Evolutionary conservation across 2,797 vertebrate species (phyloP), one percentile per base, ranked within the genome.

Genomic region (Pseudopleuronectes americanus): DNA sequence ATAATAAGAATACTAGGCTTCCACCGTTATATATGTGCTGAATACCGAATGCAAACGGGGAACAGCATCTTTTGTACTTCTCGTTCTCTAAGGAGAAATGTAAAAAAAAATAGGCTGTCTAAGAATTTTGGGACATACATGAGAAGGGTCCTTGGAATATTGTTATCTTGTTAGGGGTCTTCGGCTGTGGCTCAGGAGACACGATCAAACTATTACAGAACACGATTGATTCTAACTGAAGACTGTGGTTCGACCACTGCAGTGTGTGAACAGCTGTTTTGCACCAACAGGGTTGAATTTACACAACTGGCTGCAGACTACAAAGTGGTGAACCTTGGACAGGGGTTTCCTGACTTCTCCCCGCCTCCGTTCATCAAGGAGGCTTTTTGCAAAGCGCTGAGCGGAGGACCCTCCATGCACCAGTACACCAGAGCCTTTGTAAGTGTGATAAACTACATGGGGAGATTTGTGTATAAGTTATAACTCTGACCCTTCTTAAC

Each of bases 341-440:
- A 98, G 68, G 98, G 98, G 4, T 99, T 97, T 69, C 98, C 98
- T 0, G 96, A 99, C 87, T 98, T 98, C 67, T 87, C 95, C 0
- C 96, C 97, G 3, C 97, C 98, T 0, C 84, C 88, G 51, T 98
- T 96, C 2, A 67, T 97, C 33, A 86, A 86, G 79, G 95, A 98
- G 53, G 96, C 96, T 0, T 94, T 97, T 7, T 79, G 57, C 56
- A 87, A 92, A 8, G 96, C 96, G 22, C 45, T 94, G 0, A 85
- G 66, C 0, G 94, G 93, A 79, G 92, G 93, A 68, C 79, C 85
- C 54, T 55, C 89, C 52, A 94, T 98, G 89, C 96, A 99, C 90
- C 98, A 99, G 91, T 99, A 99, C 49, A 99, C 98, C 4, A 89
- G 91, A 31, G 95, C 79, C 4, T 99, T 98, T 23, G 98, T 99